A percentile compares a stretch with the other conserved stretches of the same genome.
Conservation (phyloP, 2,888 invertebrate genomes). For the Atrina japonica region DNA sequence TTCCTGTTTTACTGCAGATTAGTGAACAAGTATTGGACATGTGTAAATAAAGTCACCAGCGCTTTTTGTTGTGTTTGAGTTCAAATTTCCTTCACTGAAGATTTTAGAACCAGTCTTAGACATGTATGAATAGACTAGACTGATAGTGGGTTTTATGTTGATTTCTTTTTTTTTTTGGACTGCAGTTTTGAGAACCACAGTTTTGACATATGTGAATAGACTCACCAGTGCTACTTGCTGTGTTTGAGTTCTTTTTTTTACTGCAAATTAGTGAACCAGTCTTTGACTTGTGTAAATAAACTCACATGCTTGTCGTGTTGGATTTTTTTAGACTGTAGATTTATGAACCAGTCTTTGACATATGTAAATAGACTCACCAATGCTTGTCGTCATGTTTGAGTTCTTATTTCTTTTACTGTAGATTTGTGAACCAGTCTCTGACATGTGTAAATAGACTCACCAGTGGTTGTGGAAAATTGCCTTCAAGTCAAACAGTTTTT, state of each 20-base stretch:
- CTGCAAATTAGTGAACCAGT: slow-evolving; percentile 7
- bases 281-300: not conserved
- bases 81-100: no score
- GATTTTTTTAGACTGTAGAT: no score
- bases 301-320: not conserved
- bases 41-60: slow-evolving; percentile 16
- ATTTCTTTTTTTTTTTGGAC: no score
- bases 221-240: not conserved
- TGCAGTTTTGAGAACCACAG: slow-evolving; percentile 5
- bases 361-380: not conserved
- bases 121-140: not conserved
- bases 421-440: slow-evolving; percentile 25
- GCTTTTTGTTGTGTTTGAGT: no score
- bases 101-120: not conserved
- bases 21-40: no score
- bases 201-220: not conserved
- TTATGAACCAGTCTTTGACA: not conserved
- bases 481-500: slow-evolving; percentile 12
- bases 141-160: not conserved
- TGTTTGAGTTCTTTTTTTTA: no score
- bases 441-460: slow-evolving; percentile 18
- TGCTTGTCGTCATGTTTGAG: no score
- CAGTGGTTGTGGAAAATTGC: slow-evolving; percentile 25
- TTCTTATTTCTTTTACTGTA: no score
- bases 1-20: no score